Evolutionary conservation across 2,888 invertebrate genomes (phyloP).

Genomic region (Hipparchia semele): DNA sequence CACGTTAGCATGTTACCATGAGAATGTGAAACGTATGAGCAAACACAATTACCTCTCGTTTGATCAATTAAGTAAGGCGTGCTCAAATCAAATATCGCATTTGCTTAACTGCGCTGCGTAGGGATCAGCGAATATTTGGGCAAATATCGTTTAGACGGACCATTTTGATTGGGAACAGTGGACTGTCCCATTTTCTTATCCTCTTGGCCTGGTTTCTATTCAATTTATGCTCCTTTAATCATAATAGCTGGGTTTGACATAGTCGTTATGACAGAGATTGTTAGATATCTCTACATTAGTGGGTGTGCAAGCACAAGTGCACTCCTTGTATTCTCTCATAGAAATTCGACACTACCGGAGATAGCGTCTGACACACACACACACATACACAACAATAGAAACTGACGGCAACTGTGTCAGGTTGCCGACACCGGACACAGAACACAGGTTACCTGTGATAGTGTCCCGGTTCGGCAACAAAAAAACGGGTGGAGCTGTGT

Average conservation of each 20-base stretch:
- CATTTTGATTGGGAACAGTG: neutral
- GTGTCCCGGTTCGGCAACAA: no score
- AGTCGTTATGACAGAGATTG: no score
- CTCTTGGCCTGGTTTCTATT: neutral
- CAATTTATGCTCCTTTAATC: neutral
- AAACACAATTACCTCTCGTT: constrained; percentile 27
- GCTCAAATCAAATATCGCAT: constrained; percentile 33
- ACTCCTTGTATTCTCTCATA: neutral
- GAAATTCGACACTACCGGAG: no score
- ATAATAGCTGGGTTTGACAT: no score
- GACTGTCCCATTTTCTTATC: neutral
- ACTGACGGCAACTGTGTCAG: no score
- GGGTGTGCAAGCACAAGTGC: neutral
- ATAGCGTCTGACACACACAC: no score
- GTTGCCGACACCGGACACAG: no score
- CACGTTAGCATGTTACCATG: neutral
- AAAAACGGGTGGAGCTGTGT: no score
- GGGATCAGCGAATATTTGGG: constrained; percentile 17
- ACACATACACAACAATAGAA: no score
- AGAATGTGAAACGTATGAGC: constrained; percentile 15
- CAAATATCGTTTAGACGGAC: neutral
- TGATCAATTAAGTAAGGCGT: constrained; percentile 46
- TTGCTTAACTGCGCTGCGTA: constrained; percentile 18
- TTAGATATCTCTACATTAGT: no score
- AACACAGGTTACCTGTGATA: no score